phyloP scores from a whole-genome alignment of 2,888 invertebrate genomes.

The Pristionchus exspectatus region DNA sequence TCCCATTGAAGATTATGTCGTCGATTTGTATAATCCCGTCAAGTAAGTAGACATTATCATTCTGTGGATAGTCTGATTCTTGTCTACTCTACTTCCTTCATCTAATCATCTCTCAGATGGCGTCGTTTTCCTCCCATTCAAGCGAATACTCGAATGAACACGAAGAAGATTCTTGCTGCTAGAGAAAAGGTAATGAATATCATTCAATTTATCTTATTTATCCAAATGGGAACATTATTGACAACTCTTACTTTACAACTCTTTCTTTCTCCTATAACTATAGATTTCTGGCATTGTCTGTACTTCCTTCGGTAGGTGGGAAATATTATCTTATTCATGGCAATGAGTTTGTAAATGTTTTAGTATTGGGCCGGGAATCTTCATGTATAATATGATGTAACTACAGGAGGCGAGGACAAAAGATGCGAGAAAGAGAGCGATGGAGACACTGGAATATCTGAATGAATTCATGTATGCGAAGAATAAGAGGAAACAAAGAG shows the following conservation, averaged over 20 bases:
- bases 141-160: neutral
- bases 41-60: neutral
- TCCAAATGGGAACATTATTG: no score
- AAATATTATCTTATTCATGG: no score
- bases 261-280: no score
- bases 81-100: neutral
- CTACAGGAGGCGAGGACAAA: neutral
- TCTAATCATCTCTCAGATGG: neutral
- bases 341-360: no score
- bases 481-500: neutral
- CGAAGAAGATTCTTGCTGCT: neutral
- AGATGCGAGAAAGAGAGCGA: neutral
- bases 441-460: slow-evolving; percentile 47
- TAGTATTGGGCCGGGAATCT: no score
- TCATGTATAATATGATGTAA: neutral
- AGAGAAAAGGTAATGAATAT: neutral
- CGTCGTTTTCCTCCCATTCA: neutral
- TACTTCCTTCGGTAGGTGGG: no score
- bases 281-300: no score
- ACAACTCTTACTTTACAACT: no score
- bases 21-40: neutral
- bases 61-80: neutral
- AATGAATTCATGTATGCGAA: slow-evolving; percentile 31
- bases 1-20: neutral
- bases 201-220: neutral